phyloP scores from a whole-genome alignment of 2,888 invertebrate species.

The Brenthis daphne region DNA sequence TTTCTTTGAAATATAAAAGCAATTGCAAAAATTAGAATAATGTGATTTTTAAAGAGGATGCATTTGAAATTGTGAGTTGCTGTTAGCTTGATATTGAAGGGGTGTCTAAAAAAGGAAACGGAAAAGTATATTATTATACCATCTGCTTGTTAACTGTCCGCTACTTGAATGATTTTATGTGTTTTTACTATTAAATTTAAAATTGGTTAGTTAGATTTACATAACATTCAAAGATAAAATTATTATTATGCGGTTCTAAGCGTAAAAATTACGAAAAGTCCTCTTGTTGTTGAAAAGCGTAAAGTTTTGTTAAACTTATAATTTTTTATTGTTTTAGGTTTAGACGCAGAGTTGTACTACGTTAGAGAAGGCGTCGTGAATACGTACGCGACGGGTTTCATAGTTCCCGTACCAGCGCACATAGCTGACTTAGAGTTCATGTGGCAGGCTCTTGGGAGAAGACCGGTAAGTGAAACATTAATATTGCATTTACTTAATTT shows the following conservation, averaged over 20 bases:
- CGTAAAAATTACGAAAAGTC: no score
- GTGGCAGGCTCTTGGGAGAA: slow-evolving; percentile 89
- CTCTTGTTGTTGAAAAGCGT: not conserved
- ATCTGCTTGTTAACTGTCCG: slow-evolving; percentile 4
- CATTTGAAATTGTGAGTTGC: slow-evolving; percentile 49
- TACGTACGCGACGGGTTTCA: slow-evolving; percentile 92
- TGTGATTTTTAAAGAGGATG: slow-evolving; percentile 56
- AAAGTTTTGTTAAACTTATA: not conserved
- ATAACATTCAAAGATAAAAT: no score
- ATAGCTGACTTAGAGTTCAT: slow-evolving; percentile 92
- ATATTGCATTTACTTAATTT: slow-evolving; percentile 5
- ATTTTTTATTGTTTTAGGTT: slow-evolving; percentile 78
- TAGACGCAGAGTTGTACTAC: slow-evolving; percentile 90
- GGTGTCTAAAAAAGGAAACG: slow-evolving; percentile 7
- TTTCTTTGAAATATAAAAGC: slow-evolving; percentile 1
- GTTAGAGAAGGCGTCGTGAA: slow-evolving; percentile 92
- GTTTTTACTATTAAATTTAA: not conserved
- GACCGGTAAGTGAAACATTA: slow-evolving; percentile 80
- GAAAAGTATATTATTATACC: slow-evolving; percentile 15
- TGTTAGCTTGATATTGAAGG: slow-evolving; percentile 5
- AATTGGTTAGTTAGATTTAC: not conserved
- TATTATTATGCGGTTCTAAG: no score
- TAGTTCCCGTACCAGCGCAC: slow-evolving; percentile 89
- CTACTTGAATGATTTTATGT: not conserved
- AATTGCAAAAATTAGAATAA: slow-evolving; percentile 58